phyloP scores from a whole-genome alignment of 2,113 vertebrate genomes.

The Cricetomys ansorgei region DNA sequence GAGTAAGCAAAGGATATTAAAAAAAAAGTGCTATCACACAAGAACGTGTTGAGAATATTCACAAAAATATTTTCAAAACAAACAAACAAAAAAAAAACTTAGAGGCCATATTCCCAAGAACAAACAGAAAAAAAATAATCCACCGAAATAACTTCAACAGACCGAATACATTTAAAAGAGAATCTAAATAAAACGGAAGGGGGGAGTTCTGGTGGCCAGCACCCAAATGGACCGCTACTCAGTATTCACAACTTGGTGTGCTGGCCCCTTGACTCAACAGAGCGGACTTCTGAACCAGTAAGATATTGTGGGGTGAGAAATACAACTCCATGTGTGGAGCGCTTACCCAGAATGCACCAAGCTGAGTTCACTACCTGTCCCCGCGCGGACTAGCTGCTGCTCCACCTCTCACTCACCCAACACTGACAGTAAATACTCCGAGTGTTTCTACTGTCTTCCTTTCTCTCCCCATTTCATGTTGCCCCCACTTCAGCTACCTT shows the following conservation, averaged over 20 bases:
- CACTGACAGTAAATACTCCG: not conserved
- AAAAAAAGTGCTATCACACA: not conserved
- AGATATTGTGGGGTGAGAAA: not conserved
- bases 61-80: not conserved
- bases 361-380: too few relatives aligned
- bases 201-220: not conserved
- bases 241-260: not conserved
- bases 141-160: not conserved
- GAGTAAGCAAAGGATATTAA: too few relatives aligned
- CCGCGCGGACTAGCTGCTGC: not conserved
- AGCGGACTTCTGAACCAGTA: not conserved
- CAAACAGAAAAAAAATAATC: not conserved
- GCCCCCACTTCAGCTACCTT: not conserved
- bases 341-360: not conserved
- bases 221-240: not conserved
- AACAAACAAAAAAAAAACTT: not conserved
- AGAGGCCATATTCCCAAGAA: not conserved
- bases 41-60: not conserved
- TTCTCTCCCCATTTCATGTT: not conserved
- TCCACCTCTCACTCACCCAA: not conserved
- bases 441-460: not conserved
- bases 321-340: not conserved
- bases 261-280: not conserved
- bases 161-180: not conserved
- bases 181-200: not conserved